Base-by-base conservation (phyloP, 1,140 invertebrate species). In the Mylabris phalerata region DNA sequence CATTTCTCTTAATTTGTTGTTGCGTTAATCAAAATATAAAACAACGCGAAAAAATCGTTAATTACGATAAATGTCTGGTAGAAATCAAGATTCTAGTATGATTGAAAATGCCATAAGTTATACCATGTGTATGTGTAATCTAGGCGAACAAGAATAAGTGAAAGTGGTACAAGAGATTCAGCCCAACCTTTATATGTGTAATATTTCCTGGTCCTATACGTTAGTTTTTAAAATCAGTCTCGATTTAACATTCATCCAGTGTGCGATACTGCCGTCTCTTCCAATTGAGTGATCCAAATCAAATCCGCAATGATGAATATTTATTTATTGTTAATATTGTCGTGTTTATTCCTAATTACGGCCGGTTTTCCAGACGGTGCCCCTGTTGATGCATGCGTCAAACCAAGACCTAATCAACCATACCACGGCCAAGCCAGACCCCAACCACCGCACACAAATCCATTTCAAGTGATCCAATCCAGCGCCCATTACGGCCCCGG, bases 381-480 rank as follows among this genome's bases (percentile, higher is more conserved):
- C 3, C 88, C 88, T 0, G 81, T 88, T 7, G 87, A 89, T 69
- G 82, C 84, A 19, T 90, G 87, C 67, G 86, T 89, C 0, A 88
- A 87, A 66, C 78, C 82, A 19, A 76, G 80, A 24, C 79, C 82
- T 0, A 89, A 88, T 75, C 83, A 85, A 64, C 87, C 87, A 0
- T 84, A 89, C 71, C 87, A 90, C 62, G 85, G 87, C 27, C 78
- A 84, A 61, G 81, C 84, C 9, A 74, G 80, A 19, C 75, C 85
- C 1, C 85, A 87, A 65, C 76, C 84, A 0, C 64, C 78, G 2
- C 71, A 80, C 1, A 82, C 79, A 0, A 80, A 81, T 63, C 87
- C 87, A 9, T 89, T 84, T 67, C 78, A 79, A 54, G 73, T 90
- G 9, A 65, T 81, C 0, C 85, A 86, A 39, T 84, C 82, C 7